Evolutionary conservation across 2,797 vertebrate genomes (phyloP), one percentile per base, ranked within the genome.

Genomic region (Pristis pectinata): DNA sequence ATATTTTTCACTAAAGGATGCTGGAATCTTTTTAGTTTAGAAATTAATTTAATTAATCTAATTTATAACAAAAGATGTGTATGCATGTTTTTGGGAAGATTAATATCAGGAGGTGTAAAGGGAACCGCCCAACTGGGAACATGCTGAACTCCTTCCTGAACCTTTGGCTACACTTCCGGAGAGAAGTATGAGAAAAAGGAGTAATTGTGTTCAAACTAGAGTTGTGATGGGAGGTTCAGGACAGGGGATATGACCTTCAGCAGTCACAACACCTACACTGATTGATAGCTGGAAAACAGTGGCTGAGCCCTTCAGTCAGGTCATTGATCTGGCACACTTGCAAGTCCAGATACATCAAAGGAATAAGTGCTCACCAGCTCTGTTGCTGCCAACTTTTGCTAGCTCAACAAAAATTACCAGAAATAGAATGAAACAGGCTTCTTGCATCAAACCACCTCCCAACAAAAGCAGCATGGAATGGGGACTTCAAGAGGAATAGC

Each of bases 351-450:
- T 67, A 72, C 91, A 93, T 93, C 61, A 93, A 93, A 67, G 61
- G 10, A 9, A 44, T 44, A 30, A 37, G 24, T 30, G 17, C 61
- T 37, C 17, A 34, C 61, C 61, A 67, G n/a, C 19, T 2, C 37
- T 1, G 13, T 17, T 70, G 37, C 89, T 70, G 24, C 27, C 64
- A 41, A 93, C 72, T 19, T 64, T 44, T 41, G 89, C 2, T 27
- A 70, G 89, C 8, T 93, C 91, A 93, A 64, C 91, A 93, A 37
- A 93, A 93, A 67, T 8, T 9, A 92, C 61, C 22, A 37, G 61
- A 41, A 64, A 37, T 34, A 34, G 59, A 64, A 49, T 44, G 91
- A 72, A 56, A 22, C 64, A 67, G 19, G 24, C 0, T 93, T 37
- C 13, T 44, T 70, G 9, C 64, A 70, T 37, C 11, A 72, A 72